A percentile compares a stretch with the other conserved stretches of the same genome.
These are phyloP conservation scores for Scrobipalpa atriplicella DNA, from an alignment of 2,888 invertebrate genomes.

Conservation along the genomic window DNA sequence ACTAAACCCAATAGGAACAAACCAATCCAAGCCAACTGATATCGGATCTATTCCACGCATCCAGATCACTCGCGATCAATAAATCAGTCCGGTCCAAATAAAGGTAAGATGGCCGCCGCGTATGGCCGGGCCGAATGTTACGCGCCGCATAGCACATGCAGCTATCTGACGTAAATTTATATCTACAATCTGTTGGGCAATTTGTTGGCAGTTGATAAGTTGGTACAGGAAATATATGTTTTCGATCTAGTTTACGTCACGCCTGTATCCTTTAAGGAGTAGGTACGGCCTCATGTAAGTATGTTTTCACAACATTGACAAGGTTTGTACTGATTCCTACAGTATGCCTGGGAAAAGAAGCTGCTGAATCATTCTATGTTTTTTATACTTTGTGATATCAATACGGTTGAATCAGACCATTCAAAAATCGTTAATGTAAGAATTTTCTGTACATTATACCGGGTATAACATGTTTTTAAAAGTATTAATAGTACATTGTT, in stretches of 20 bases:
- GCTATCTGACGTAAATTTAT: conserved; percentile 44
- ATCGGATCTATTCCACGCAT: conserved; percentile 71
- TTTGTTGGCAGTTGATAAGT: conserved; percentile 32
- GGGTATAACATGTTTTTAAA: too few relatives aligned
- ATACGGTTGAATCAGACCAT: too few relatives aligned
- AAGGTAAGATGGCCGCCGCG: conserved; percentile 47
- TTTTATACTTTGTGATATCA: too few relatives aligned
- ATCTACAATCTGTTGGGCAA: conserved; percentile 48
- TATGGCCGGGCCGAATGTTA: conserved; percentile 47
- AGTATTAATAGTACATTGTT: too few relatives aligned
- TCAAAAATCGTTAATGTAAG: too few relatives aligned
- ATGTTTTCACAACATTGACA: too few relatives aligned
- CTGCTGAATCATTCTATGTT: too few relatives aligned
- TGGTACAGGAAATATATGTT: neutral
- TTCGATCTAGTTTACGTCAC: neutral
- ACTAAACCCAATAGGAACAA: neutral
- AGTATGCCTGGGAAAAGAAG: too few relatives aligned
- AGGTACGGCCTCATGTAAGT: too few relatives aligned
- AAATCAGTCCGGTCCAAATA: conserved; percentile 70
- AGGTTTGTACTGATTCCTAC: too few relatives aligned
- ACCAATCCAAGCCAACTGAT: conserved; percentile 44
- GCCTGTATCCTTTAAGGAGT: too few relatives aligned
- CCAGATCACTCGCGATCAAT: conserved; percentile 70
- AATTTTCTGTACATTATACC: too few relatives aligned
- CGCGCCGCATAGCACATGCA: conserved; percentile 50